Conservation (phyloP, 2,888 invertebrate genomes). For the Hydraecia micacea region DNA sequence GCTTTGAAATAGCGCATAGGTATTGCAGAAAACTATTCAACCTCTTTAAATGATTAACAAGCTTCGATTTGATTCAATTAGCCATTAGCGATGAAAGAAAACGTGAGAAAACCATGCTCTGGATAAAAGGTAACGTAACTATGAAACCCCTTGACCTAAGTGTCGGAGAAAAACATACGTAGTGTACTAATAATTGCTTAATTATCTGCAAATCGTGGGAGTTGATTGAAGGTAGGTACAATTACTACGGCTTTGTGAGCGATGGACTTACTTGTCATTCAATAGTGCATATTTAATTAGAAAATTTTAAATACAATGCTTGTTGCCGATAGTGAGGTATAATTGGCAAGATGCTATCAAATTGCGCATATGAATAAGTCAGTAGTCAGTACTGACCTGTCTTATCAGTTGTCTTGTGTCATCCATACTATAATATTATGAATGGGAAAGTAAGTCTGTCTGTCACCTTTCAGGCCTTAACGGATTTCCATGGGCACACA, state of each 20-base stretch:
- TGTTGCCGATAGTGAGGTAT: conserved; percentile 9
- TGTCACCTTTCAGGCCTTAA: background rate
- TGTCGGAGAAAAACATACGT: conserved; percentile 35
- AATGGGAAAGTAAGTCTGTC: background rate
- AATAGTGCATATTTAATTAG: conserved; percentile 48
- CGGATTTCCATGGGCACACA: background rate
- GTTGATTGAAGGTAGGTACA: conserved; percentile 40
- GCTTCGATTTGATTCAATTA: background rate
- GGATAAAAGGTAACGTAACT: conserved; percentile 33
- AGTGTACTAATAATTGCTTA: conserved; percentile 27
- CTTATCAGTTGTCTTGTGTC: conserved; percentile 5
- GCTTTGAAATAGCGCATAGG: conserved; percentile 5
- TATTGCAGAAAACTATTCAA: background rate
- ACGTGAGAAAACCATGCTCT: conserved; percentile 50
- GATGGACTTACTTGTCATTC: conserved; percentile 17
- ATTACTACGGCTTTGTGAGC: conserved; percentile 18
- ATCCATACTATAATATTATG: background rate
- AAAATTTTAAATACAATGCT: conserved; percentile 52
- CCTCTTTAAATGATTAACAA: conserved; percentile 4
- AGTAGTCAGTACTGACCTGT: background rate
- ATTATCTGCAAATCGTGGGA: conserved; percentile 48
- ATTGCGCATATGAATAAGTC: conserved; percentile 27
- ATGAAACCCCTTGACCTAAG: conserved; percentile 42
- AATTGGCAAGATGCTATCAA: conserved; percentile 20
- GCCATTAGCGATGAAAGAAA: conserved; percentile 36